Percentiles rank a stretch among this genome's conserved stretches.
Evolutionary conservation across 1,140 invertebrate genomes (phyloP).

Genomic region (Asobara japonica): DNA sequence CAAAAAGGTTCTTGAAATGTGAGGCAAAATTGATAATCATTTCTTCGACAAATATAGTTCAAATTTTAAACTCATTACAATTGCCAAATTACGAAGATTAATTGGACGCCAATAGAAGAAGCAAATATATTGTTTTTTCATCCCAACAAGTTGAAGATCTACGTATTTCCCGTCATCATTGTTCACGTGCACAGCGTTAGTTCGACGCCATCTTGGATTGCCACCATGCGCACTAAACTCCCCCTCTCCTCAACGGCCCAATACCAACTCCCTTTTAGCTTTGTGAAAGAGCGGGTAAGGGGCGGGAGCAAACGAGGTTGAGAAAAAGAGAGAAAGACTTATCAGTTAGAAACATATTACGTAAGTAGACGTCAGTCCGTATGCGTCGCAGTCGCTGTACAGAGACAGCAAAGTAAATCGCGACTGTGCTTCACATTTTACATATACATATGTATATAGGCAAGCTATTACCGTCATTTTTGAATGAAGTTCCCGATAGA

Average conservation of each 20-base stretch:
- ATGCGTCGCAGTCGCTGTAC: constrained; percentile 2
- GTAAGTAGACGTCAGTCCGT: constrained; percentile 18
- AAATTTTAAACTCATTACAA: neutral
- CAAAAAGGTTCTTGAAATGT: no score
- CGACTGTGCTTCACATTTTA: neutral
- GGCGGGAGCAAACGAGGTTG: neutral
- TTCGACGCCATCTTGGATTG: constrained; percentile 29
- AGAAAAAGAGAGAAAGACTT: constrained; percentile 1
- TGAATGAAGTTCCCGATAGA: no score
- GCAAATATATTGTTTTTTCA: neutral
- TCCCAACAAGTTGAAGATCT: neutral
- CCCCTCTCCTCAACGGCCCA: neutral
- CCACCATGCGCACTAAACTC: constrained; percentile 35
- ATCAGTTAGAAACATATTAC: constrained; percentile 5
- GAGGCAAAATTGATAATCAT: no score
- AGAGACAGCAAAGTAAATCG: constrained; percentile 11
- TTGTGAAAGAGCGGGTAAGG: neutral
- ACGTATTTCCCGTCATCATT: neutral
- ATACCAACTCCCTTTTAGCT: neutral
- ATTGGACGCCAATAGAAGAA: neutral
- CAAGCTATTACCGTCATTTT: no score
- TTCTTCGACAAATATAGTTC: no score
- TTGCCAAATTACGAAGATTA: neutral
- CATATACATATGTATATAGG: no score
- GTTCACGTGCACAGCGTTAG: constrained; percentile 33